These are phyloP conservation scores for Daboia siamensis DNA, from an alignment of 2,113 vertebrate genomes.

Conservation along the genomic window DNA sequence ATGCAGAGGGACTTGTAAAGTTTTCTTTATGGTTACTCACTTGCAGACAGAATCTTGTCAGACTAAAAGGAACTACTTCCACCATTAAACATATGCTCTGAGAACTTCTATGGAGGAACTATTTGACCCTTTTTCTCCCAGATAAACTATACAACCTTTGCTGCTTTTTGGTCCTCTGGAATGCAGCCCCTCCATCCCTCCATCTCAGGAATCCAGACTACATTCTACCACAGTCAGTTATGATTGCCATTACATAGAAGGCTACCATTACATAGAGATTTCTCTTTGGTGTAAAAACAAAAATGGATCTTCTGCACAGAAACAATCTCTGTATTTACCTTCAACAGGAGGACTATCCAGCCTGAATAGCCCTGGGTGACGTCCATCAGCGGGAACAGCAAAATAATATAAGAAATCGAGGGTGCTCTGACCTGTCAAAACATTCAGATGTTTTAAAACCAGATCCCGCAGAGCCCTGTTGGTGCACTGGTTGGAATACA, in stretches of 20 bases:
- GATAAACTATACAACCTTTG: background rate
- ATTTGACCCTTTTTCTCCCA: background rate
- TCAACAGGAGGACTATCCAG: constrained; percentile 77
- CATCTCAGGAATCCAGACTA: background rate
- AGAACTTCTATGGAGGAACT: background rate
- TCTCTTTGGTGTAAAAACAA: background rate
- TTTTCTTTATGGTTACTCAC: background rate
- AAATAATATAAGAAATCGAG: constrained; percentile 85
- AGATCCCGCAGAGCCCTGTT: background rate
- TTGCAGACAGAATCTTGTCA: background rate
- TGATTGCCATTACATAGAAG: background rate
- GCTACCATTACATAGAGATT: background rate
- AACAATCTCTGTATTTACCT: constrained; percentile 58
- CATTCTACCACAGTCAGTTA: background rate
- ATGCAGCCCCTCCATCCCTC: background rate
- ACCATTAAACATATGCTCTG: too few relatives aligned
- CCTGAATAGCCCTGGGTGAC: constrained; percentile 80
- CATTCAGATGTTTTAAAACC: background rate
- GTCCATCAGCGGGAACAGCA: constrained; percentile 70
- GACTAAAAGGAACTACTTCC: background rate
- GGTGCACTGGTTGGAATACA: background rate
- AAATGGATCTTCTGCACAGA: background rate
- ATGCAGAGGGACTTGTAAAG: background rate
- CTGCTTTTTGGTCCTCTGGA: background rate
- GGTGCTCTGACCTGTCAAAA: constrained; percentile 71